phyloP scores from a whole-genome alignment of 2,113 vertebrate species.

The Oncorhynchus gorbuscha region DNA sequence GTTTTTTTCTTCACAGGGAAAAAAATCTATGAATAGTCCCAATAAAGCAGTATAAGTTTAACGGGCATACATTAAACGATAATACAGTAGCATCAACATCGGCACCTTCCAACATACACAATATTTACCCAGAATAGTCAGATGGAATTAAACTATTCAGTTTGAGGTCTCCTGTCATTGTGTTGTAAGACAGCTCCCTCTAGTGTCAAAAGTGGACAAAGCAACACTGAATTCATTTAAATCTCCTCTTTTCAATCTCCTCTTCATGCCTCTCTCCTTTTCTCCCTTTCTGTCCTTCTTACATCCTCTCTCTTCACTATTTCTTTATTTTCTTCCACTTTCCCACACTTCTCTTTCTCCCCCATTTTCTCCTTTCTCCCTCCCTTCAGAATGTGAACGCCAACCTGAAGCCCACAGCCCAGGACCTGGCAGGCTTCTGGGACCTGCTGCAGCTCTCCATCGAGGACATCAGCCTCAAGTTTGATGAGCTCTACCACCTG shows the following conservation, averaged over 20 bases:
- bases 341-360: not conserved
- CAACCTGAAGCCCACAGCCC: slow-evolving; percentile 90
- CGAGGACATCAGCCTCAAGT: slow-evolving; percentile 99
- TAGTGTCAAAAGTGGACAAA: slow-evolving; percentile 37
- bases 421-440: slow-evolving; percentile 99
- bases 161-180: not conserved
- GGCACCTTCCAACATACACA: too few relatives aligned
- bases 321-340: not conserved
- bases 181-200: slow-evolving; percentile 46
- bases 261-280: not conserved
- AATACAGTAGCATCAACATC: not conserved
- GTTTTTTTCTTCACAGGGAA: not conserved
- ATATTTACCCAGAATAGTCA: too few relatives aligned
- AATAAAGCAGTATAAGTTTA: not conserved
- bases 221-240: not conserved
- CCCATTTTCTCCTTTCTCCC: not conserved
- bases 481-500: slow-evolving; percentile 97
- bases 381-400: slow-evolving; percentile 86
- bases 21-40: not conserved
- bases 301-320: not conserved
- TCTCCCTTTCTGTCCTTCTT: not conserved
- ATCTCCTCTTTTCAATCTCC: not conserved
- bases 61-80: not conserved
- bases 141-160: not conserved
- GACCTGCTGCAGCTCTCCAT: slow-evolving; percentile 98